phyloP scores from a whole-genome alignment of 92 coral and sea anemone genomes.

The Porites lobata region DNA sequence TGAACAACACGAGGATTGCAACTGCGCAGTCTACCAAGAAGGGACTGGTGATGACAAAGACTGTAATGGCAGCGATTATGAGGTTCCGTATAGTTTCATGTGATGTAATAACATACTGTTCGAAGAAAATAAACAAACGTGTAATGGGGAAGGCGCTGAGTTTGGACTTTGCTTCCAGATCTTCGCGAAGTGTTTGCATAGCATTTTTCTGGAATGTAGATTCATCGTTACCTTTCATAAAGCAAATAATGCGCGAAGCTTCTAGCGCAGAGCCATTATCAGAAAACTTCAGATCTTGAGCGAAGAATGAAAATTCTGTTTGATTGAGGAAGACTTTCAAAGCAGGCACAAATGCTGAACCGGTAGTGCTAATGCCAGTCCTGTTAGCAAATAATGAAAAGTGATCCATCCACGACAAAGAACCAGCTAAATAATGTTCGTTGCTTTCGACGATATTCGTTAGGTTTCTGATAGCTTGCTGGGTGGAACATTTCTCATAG shows the following conservation, averaged over 20 bases:
- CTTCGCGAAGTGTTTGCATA: conserved; percentile 78
- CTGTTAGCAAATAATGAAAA: conserved; percentile 36
- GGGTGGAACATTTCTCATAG: conserved; percentile 55
- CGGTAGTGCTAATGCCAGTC: neutral
- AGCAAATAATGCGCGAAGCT: conserved; percentile 86
- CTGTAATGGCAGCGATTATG: conserved; percentile 77
- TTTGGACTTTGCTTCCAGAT: conserved; percentile 54
- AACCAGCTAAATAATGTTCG: conserved; percentile 56
- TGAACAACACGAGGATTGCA: conserved; percentile 72
- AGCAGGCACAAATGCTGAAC: conserved; percentile 40
- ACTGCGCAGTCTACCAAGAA: conserved; percentile 76
- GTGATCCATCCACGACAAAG: conserved; percentile 80
- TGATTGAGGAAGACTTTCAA: conserved; percentile 50
- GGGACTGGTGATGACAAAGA: conserved; percentile 75
- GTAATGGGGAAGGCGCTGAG: conserved; percentile 77
- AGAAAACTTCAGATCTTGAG: conserved; percentile 68
- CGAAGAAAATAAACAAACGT: conserved; percentile 76
- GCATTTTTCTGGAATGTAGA: conserved; percentile 70
- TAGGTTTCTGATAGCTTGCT: conserved; percentile 63
- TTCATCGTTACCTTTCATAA: conserved; percentile 61
- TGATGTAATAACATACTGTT: conserved; percentile 77
- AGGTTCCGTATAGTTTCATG: conserved; percentile 79
- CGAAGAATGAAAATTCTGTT: conserved; percentile 57
- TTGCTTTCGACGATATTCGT: conserved; percentile 67
- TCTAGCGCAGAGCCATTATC: conserved; percentile 51